Base-by-base conservation (phyloP, 2,888 invertebrate genomes). In the Diarsia mendica region DNA sequence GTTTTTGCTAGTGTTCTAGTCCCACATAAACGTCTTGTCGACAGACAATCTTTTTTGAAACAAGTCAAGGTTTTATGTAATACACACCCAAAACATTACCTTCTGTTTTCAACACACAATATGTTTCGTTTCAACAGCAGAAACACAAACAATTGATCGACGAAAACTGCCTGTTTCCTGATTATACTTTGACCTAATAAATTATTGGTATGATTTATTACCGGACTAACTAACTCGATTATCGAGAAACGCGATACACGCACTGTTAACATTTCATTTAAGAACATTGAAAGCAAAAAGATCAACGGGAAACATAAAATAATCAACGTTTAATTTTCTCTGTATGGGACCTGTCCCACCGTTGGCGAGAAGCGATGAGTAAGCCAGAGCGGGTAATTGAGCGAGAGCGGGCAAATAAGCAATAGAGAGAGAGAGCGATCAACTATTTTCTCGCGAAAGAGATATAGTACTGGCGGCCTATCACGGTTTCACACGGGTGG, bases 151-250 rank as follows among this genome's bases (percentile, higher is more conserved):
- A 75, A 75, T 51, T 64, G 55, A 78, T 60, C 20, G 68, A 44
- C 48, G 58, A 79, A 79, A 63, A 69, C 23, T 65, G 33, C 28
- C 58, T 0, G 63, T 64, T 67, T 79, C 74, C 63, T 33, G 33
- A 53, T 79, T 74, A 74, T 60, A 79, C 67, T 60, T 75, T 84
- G 64, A 81, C 84, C 84, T 67, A 72, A 74, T 79, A 79, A 74
- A 74, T 84, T 66, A 74, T 75, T 78, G 28, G 23, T 64, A 23
- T 74, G 63, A 79, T 74, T 79, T 83, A 83, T 83, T 83, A 79
- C 53, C 63, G 28, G 68, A 70, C 68, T 33, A 63, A 83, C 48
- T 65, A 75, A 65, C 44, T 75, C 55, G 55, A 49, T 80, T 68
- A 80, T 66, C 58, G 51, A 15, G 73, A 67, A 70, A 69, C 80